Conservation (phyloP, 2,113 vertebrate genomes). For the Hucho hucho region DNA sequence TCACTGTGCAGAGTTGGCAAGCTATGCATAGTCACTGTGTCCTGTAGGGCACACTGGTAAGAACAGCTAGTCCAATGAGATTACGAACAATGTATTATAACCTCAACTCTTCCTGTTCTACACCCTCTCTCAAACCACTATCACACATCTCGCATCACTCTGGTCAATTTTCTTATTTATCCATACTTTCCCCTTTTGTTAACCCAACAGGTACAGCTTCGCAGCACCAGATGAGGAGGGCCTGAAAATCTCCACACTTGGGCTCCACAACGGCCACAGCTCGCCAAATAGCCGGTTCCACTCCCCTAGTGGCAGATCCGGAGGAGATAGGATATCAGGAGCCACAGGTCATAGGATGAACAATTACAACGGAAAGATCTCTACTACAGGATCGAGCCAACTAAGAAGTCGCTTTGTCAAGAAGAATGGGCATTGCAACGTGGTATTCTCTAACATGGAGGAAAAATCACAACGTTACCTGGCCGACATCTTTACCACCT, state of each 20-base stretch:
- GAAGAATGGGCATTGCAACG: constrained; percentile 97
- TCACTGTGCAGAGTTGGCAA: constrained; percentile 3
- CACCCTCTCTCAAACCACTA: not conserved
- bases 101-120: constrained; percentile 5
- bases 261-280: constrained; percentile 69
- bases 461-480: constrained; percentile 93
- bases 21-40: constrained; percentile 26
- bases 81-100: constrained; percentile 28
- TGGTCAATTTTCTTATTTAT: not conserved
- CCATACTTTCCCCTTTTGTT: constrained; percentile 1
- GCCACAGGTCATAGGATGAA: constrained; percentile 48
- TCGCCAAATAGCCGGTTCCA: constrained; percentile 32
- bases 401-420: constrained; percentile 94
- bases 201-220: constrained; percentile 78
- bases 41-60: constrained; percentile 41
- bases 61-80: constrained; percentile 33
- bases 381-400: constrained; percentile 77
- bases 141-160: not conserved
- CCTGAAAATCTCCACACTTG: constrained; percentile 75
- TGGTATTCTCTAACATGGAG: constrained; percentile 92
- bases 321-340: constrained; percentile 64
- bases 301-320: constrained; percentile 31
- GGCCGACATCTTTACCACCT: constrained; percentile 96
- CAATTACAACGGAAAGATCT: constrained; percentile 83
- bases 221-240: constrained; percentile 85